phyloP scores from a whole-genome alignment of 2,797 vertebrate genomes.

The Parotocinclus haroldoi region DNA sequence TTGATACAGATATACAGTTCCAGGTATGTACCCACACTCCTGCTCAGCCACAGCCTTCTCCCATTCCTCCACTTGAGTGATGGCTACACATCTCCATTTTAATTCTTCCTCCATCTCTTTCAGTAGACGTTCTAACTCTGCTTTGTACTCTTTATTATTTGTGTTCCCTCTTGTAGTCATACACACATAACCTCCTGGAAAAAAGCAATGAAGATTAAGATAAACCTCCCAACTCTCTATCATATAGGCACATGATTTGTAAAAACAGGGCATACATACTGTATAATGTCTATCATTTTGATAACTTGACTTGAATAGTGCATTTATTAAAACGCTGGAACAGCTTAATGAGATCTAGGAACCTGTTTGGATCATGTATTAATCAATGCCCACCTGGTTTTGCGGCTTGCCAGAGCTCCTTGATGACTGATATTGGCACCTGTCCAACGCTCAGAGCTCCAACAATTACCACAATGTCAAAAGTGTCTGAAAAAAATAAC shows the following conservation, averaged over 20 bases:
- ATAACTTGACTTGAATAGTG: background rate
- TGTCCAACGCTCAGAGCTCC: constrained; percentile 80
- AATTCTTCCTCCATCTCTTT: constrained; percentile 68
- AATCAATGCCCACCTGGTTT: constrained; percentile 71
- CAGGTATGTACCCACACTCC: constrained; percentile 76
- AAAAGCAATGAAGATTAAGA: constrained; percentile 14
- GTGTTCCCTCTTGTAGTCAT: constrained; percentile 81
- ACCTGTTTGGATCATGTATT: no score
- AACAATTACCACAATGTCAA: constrained; percentile 78
- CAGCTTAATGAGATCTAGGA: no score
- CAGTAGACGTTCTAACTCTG: constrained; percentile 66
- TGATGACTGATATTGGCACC: constrained; percentile 65
- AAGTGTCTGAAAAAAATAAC: constrained; percentile 59
- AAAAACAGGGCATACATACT: no score
- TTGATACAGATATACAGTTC: constrained; percentile 72
- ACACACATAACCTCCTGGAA: constrained; percentile 82
- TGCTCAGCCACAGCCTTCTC: constrained; percentile 73
- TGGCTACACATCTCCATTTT: constrained; percentile 67
- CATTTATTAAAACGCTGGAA: no score
- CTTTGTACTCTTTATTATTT: constrained; percentile 77
- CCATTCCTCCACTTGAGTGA: constrained; percentile 74
- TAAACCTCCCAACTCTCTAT: background rate
- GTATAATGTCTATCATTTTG: no score
- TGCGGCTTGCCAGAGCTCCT: constrained; percentile 74
- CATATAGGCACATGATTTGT: background rate